Conservation (phyloP, 2,888 invertebrate species). For the Sinohyriopsis cumingii region DNA sequence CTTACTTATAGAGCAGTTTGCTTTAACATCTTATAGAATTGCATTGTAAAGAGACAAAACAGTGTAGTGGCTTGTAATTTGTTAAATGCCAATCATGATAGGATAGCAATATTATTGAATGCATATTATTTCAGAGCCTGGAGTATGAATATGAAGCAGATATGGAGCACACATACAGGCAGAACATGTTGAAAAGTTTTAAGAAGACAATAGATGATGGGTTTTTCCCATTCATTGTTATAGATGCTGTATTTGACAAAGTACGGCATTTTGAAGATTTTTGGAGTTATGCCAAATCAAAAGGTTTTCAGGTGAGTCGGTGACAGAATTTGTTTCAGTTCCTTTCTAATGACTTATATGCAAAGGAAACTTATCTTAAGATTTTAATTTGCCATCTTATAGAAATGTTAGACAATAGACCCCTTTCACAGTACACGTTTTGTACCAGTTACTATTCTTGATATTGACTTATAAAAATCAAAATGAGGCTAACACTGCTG, state of each 20-base stretch:
- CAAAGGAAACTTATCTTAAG: background rate
- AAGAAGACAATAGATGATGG: conserved; percentile 92
- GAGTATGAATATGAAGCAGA: conserved; percentile 91
- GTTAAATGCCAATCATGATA: no score
- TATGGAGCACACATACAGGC: conserved; percentile 87
- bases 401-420: background rate
- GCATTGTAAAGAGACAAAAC: no score
- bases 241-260: conserved; percentile 91
- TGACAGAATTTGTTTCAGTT: background rate
- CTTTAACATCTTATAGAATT: no score
- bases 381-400: background rate
- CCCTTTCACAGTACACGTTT: no score
- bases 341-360: no score
- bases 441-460: no score
- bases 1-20: no score
- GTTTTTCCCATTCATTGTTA: conserved; percentile 92
- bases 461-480: no score
- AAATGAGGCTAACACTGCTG: no score
- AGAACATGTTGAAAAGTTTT: conserved; percentile 88
- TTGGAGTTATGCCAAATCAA: conserved; percentile 86
- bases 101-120: no score
- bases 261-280: conserved; percentile 85
- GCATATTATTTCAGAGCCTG: conserved; percentile 76
- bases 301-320: conserved; percentile 83
- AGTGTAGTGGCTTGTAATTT: no score